Conservation (phyloP, 2,113 vertebrate species). For the Poicephalus gulielmi region DNA sequence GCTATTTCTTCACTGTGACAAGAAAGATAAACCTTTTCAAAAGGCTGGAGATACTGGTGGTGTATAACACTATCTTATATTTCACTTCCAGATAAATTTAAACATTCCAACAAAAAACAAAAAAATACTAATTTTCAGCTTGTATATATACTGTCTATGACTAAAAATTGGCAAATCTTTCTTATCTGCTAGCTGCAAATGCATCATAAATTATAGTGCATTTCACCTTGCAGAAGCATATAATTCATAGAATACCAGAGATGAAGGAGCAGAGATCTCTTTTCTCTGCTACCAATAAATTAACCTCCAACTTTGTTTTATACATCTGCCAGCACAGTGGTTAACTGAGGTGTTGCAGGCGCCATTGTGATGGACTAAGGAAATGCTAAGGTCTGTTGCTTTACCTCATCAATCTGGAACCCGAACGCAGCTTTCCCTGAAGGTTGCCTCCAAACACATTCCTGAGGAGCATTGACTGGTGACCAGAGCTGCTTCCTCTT, state of each 20-base stretch:
- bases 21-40: background rate
- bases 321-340: constrained; percentile 44
- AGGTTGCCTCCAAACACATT: constrained; percentile 64
- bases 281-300: constrained; percentile 40
- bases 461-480: constrained; percentile 72
- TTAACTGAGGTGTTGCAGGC: constrained; percentile 66
- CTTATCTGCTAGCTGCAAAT: background rate
- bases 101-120: background rate
- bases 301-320: constrained; percentile 34
- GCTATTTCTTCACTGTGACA: background rate
- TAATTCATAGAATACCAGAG: constrained; percentile 25
- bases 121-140: background rate
- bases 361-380: constrained; percentile 64
- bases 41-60: background rate
- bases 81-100: background rate
- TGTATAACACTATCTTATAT: background rate
- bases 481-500: constrained; percentile 9
- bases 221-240: constrained; percentile 32
- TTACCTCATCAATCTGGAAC: constrained; percentile 75
- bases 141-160: fast-evolving
- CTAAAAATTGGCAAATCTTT: background rate
- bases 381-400: constrained; percentile 70
- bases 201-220: background rate
- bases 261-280: background rate
- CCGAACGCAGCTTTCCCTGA: constrained; percentile 55